Conservation (phyloP, 2,888 invertebrate genomes). For the Trisateles emortualis region DNA sequence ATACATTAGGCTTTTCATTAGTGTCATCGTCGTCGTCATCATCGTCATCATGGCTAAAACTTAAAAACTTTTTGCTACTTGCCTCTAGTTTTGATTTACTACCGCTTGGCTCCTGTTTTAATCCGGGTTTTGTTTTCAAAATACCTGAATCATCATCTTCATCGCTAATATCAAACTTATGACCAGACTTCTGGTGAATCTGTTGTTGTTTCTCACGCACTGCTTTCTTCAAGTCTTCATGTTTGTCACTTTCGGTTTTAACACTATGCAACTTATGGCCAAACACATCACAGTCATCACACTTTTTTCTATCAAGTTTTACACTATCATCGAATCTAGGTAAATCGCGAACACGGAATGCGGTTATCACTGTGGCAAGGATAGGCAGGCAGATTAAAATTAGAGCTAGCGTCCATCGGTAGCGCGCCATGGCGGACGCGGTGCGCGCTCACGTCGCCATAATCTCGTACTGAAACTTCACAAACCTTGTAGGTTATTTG, state of each 20-base stretch:
- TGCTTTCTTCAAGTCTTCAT: conserved; percentile 67
- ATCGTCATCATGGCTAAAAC: conserved; percentile 25
- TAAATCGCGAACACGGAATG: conserved; percentile 84
- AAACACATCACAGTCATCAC: conserved; percentile 78
- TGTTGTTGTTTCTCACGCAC: conserved; percentile 65
- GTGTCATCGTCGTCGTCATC: conserved; percentile 16
- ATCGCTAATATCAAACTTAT: conserved; percentile 59
- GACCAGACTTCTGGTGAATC: conserved; percentile 58
- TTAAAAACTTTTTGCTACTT: conserved; percentile 36
- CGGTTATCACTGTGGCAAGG: conserved; percentile 84
- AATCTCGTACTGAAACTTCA: conserved; percentile 73
- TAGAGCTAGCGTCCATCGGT: conserved; percentile 80
- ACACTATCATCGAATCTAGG: conserved; percentile 69
- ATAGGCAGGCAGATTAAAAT: conserved; percentile 80
- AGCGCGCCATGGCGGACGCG: conserved; percentile 81
- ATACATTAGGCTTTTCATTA: conserved; percentile 14
- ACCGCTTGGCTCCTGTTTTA: conserved; percentile 47
- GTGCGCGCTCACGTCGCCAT: conserved; percentile 81
- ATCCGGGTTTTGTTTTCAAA: conserved; percentile 48
- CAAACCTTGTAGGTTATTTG: conserved; percentile 70
- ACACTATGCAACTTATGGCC: conserved; percentile 68
- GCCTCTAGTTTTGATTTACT: conserved; percentile 39
- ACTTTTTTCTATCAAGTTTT: conserved; percentile 64
- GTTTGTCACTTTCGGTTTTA: conserved; percentile 74
- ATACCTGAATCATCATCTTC: conserved; percentile 56